Conservation (phyloP, 2,888 invertebrate genomes). For the Caenorhabditis sp. region DNA sequence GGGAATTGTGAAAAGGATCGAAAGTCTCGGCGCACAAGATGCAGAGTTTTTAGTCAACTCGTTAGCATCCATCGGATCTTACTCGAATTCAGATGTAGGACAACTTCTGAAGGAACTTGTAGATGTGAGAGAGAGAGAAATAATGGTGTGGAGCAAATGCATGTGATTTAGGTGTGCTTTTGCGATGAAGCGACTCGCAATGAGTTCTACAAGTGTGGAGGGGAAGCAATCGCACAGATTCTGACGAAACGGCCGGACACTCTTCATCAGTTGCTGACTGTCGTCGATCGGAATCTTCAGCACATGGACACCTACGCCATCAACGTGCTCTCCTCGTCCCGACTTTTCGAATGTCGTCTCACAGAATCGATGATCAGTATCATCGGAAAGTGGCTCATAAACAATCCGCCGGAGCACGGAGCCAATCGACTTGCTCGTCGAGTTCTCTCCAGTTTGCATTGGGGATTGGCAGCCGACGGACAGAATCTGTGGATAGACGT, state of each 20-base stretch:
- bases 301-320: conserved; percentile 74
- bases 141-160: too few species aligned
- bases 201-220: conserved; percentile 75
- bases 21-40: conserved; percentile 52
- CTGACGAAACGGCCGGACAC: conserved; percentile 66
- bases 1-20: conserved; percentile 31
- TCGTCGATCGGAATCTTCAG: conserved; percentile 75
- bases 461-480: conserved; percentile 64
- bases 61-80: conserved; percentile 60
- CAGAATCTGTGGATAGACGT: conserved; percentile 70
- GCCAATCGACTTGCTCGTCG: conserved; percentile 73
- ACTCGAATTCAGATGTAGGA: conserved; percentile 59
- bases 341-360: conserved; percentile 69
- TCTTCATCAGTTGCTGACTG: conserved; percentile 64
- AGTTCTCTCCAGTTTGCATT: conserved; percentile 67
- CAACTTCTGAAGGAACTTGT: conserved; percentile 65
- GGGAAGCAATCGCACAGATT: conserved; percentile 73
- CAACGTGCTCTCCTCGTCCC: conserved; percentile 72
- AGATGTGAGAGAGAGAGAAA: conserved; percentile 61
- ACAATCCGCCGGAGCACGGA: conserved; percentile 68
- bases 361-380: conserved; percentile 63
- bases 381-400: conserved; percentile 78
- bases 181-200: conserved; percentile 71
- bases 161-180: conserved; percentile 76
- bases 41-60: conserved; percentile 68